These are phyloP conservation scores for Montipora foliosa DNA, from an alignment of 64 coral and sea anemone species.

Conservation along the genomic window DNA sequence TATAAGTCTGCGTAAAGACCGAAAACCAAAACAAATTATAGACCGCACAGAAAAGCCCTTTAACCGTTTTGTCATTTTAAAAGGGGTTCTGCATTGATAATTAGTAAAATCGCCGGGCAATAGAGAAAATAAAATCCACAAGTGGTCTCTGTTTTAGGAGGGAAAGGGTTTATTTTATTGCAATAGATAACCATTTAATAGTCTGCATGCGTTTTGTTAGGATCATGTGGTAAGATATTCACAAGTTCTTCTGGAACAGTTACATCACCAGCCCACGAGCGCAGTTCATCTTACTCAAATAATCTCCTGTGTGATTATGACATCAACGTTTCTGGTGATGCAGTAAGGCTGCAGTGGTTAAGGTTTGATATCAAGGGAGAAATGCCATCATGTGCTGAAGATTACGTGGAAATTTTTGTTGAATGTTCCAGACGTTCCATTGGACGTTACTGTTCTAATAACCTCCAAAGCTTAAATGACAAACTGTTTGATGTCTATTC, in stretches of 20 bases:
- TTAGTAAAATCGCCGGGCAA: no score
- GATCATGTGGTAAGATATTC: neutral
- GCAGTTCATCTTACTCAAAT: slow-evolving; percentile 34
- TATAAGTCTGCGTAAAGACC: no score
- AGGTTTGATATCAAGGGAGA: slow-evolving; percentile 78
- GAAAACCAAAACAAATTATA: no score
- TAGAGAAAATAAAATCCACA: no score
- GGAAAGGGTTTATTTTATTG: no score
- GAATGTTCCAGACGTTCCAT: slow-evolving; percentile 64
- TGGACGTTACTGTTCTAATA: slow-evolving; percentile 74
- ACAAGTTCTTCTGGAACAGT: slow-evolving; percentile 3
- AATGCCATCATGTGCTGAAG: slow-evolving; percentile 75
- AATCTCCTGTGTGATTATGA: slow-evolving; percentile 69
- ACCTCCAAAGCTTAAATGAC: neutral
- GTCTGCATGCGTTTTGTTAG: no score
- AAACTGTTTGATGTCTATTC: slow-evolving; percentile 74
- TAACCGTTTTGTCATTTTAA: no score
- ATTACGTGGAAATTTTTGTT: slow-evolving; percentile 82
- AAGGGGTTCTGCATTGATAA: no score
- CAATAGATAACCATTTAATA: no score
- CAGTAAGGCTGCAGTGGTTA: slow-evolving; percentile 50
- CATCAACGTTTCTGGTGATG: slow-evolving; percentile 17
- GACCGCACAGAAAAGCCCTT: no score
- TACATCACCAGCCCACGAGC: neutral
- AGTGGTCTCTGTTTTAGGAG: no score